Percentiles rank a stretch among this genome's conserved stretches.
These are phyloP conservation scores for Rhyacophila evoluta DNA, from an alignment of 2,888 invertebrate species.

Conservation along the genomic window DNA sequence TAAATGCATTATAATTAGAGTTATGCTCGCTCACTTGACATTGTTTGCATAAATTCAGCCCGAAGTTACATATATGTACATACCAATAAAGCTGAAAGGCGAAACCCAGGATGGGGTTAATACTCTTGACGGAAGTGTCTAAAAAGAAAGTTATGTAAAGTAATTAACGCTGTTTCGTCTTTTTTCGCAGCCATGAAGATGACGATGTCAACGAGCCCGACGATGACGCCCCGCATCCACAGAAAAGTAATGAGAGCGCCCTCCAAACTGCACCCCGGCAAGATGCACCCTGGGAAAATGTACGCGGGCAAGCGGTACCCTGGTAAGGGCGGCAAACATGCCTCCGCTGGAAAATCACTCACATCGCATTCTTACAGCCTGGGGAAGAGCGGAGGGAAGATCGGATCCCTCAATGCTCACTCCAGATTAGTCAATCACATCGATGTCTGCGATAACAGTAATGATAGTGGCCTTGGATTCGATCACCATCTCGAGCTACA, in stretches of 20 bases:
- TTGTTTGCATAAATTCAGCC: too few species aligned
- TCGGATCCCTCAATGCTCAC: conserved; percentile 57
- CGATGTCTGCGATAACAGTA: conserved; percentile 82
- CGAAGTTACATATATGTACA: too few species aligned
- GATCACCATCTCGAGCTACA: conserved; percentile 76
- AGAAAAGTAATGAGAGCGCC: conserved; percentile 77
- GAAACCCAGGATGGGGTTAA: too few species aligned
- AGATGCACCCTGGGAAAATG: conserved; percentile 63
- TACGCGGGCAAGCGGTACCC: conserved; percentile 58
- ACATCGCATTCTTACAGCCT: conserved; percentile 61
- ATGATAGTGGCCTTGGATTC: conserved; percentile 89
- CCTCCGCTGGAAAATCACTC: conserved; percentile 58
- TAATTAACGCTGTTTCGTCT: too few species aligned
- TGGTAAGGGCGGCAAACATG: conserved; percentile 63
- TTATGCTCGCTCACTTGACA: too few species aligned
- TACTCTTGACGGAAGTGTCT: too few species aligned
- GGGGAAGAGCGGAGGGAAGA: conserved; percentile 59
- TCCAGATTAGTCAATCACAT: conserved; percentile 47
- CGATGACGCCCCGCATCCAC: conserved; percentile 76
- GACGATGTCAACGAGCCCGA: conserved; percentile 79
- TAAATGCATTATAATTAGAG: too few species aligned
- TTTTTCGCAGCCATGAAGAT: conserved; percentile 74
- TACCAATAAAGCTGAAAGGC: too few species aligned
- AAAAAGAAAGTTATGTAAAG: too few species aligned
- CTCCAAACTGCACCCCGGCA: conserved; percentile 70